Percentiles rank a stretch among this genome's conserved stretches.
phyloP scores from a whole-genome alignment of 2,888 invertebrate genomes.

The Criorhina ranunculi region DNA sequence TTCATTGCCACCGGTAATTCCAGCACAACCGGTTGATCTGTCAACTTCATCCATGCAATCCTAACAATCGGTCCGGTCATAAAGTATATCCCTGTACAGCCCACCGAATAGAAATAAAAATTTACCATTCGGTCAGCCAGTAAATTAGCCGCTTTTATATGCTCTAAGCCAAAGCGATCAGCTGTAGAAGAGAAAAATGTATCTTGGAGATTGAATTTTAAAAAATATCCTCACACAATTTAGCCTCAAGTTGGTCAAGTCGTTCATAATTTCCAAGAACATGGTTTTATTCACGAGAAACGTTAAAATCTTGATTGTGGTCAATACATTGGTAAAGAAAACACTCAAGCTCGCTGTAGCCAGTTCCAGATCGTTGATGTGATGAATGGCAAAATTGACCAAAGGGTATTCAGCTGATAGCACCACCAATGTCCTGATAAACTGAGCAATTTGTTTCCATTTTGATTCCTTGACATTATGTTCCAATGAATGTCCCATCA shows the following conservation, averaged over 20 bases:
- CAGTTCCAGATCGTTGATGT: constrained; percentile 80
- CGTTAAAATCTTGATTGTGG: constrained; percentile 81
- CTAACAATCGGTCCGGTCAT: constrained; percentile 80
- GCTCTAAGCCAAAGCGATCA: constrained; percentile 66
- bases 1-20: constrained; percentile 83
- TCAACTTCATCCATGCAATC: constrained; percentile 77
- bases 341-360: constrained; percentile 82
- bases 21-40: constrained; percentile 57
- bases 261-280: constrained; percentile 80
- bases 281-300: constrained; percentile 80
- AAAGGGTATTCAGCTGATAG: constrained; percentile 82
- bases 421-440: constrained; percentile 78
- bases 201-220: not conserved
- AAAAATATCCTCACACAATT: constrained; percentile 78
- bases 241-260: constrained; percentile 79
- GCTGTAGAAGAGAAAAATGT: constrained; percentile 67
- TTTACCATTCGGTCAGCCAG: constrained; percentile 78
- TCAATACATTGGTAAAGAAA: constrained; percentile 81
- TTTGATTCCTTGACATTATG: constrained; percentile 27
- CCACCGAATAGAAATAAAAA: constrained; percentile 79
- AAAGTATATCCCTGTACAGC: constrained; percentile 81
- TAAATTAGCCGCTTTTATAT: constrained; percentile 78
- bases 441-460: constrained; percentile 19
- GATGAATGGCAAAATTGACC: constrained; percentile 79
- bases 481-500: constrained; percentile 53